Evolutionary conservation across 2,888 invertebrate species (phyloP), one percentile per base, ranked within the genome.

Genomic region (Torymus tubicola): DNA sequence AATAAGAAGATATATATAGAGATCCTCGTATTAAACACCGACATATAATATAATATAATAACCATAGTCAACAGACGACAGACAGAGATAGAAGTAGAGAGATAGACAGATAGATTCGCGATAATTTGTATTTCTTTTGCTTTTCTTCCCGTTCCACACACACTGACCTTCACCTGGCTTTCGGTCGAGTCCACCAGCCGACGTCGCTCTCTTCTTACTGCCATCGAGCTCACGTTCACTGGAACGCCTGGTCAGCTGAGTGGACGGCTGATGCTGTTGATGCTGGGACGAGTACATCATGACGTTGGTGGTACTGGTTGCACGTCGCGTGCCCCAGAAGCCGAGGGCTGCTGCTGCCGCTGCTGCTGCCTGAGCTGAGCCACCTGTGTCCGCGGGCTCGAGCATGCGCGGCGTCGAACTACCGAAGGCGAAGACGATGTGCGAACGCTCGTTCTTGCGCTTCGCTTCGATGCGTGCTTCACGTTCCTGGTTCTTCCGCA

Each of bases 241-340:
- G 89, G 96, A 96, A 89, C 96, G 94, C 92, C 96, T 94, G 85
- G 96, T 96, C 88, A 96, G 93, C 1, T 42, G 42, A 42, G 42
- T 1, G 5, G 42, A 42, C 5, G 42, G 42, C 8, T 42, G 42
- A 8, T 42, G 42, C 42, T 42, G 42, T 8, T 42, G 42, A 8
- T 42, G 42, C 42, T 42, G 42, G 8, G 42, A 42, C 12, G 81
- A 91, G 90, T 93, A 94, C 89, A 91, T 91, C 93, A 96, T 96
- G 92, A 97, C 96, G 92, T 97, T 97, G 88, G 96, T 96, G 85
- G 96, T 97, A 89, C 97, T 97, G 89, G 97, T 96, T 86, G 97
- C 96, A 91, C 96, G 94, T 91, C 97, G 94, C 90, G 96, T 95
- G 84, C 96, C 95, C 96, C 96, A 97, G 93, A 95, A 96, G 88